These are phyloP conservation scores for Drosophila merina DNA, from an alignment of 2,888 invertebrate species.

Conservation along the genomic window DNA sequence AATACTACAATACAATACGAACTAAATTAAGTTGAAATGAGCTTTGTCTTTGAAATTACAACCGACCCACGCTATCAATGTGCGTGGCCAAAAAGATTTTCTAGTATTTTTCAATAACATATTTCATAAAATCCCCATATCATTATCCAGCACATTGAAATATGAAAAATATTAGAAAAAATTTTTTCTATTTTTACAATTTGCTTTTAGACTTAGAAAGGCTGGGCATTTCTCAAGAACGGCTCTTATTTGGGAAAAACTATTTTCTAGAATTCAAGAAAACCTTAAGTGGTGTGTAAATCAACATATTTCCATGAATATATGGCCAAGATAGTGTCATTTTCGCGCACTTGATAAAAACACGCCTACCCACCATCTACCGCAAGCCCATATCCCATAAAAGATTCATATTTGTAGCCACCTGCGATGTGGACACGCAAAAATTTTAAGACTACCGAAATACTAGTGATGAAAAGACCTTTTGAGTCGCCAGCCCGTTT, in stretches of 20 bases:
- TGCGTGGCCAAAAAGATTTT: no score
- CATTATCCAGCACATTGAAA: no score
- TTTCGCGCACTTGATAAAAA: slow-evolving; percentile 95
- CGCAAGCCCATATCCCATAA: slow-evolving; percentile 96
- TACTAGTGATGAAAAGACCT: slow-evolving; percentile 89
- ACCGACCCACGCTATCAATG: no score
- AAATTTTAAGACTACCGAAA: slow-evolving; percentile 90
- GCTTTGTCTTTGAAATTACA: no score
- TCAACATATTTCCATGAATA: slow-evolving; percentile 87
- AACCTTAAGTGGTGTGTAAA: slow-evolving; percentile 86
- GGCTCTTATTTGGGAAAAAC: slow-evolving; percentile 89
- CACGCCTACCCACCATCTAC: slow-evolving; percentile 95
- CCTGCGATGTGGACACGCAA: slow-evolving; percentile 94
- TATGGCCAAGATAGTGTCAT: slow-evolving; percentile 85
- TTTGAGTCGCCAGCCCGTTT: slow-evolving; percentile 89
- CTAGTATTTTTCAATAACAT: no score
- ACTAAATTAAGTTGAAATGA: no score
- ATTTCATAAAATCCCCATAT: no score
- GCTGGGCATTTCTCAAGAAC: slow-evolving; percentile 82
- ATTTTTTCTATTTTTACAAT: slow-evolving; percentile 82
- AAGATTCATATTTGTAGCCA: slow-evolving; percentile 92
- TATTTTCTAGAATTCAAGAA: slow-evolving; percentile 84
- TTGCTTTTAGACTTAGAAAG: slow-evolving; percentile 84
- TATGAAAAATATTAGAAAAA: no score
- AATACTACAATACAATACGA: no score